Base-by-base conservation (phyloP, 2,888 invertebrate genomes). In the Prostheceraeus crozeri region DNA sequence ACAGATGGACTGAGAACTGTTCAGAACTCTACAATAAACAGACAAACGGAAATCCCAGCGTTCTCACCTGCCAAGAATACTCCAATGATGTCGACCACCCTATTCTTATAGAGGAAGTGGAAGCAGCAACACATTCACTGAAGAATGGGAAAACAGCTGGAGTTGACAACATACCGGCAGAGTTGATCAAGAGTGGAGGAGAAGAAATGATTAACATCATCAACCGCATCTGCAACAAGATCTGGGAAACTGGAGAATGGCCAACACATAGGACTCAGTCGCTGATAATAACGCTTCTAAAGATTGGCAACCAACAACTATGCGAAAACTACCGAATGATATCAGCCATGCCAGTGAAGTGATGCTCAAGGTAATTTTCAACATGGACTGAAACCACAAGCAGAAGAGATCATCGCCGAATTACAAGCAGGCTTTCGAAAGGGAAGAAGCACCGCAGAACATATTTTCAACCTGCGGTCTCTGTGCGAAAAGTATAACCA, bases 111-210 rank as follows among this genome's bases (percentile, higher is more conserved):
- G n/a, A n/a, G n/a, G n/a, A n/a, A n/a, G n/a, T n/a, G n/a, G n/a
- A n/a, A n/a, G n/a, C n/a, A n/a, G n/a, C n/a, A n/a, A n/a, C n/a
- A n/a, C n/a, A n/a, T n/a, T n/a, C n/a, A n/a, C n/a, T n/a, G n/a
- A n/a, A n/a, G n/a, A n/a, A n/a, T n/a, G n/a, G n/a, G n/a, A n/a
- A n/a, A n/a, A n/a, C n/a, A n/a, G n/a, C n/a, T n/a, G n/a, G n/a
- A n/a, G n/a, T n/a, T n/a, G 48, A 48, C 21, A 48, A 48, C 23
- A 48, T 48, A 11, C 23, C 48, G 4, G 48, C 23, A 6, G 48
- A 48, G 28, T 23, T 48, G 4, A 48, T 48, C 4, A 10, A 48
- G 28, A 30, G 27, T 6, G 21, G 19, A 28, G 25, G 8, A 19
- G 48, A 48, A 6, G 4, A 25, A 19, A 30, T 8, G 4, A 48